Base-by-base conservation (phyloP, 2,888 invertebrate species). In the Orthonevra nobilis region DNA sequence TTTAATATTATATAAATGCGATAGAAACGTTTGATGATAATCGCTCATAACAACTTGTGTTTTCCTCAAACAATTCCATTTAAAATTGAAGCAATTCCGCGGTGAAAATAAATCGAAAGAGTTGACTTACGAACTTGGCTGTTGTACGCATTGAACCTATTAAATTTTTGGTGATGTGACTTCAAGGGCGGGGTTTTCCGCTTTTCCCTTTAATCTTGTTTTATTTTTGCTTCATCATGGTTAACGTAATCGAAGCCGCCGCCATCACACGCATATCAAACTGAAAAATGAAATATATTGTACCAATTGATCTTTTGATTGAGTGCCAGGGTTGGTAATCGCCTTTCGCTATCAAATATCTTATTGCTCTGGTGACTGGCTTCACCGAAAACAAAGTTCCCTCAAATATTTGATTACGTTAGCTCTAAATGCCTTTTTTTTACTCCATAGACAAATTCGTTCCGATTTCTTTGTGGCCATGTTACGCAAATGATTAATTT, bases 261-360 rank as follows among this genome's bases (percentile, higher is more conserved):
- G 30, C 60, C 52, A 46, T 72, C 64, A 54, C 20, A 72, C 60
- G 58, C 54, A 72, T 52, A 72, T 77, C 52, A 54, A 34, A 12
- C 32, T 36, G 30, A 26, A 28, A 64, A 64, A 42, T 19, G 40
- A 60, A 72, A 54, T 48, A 58, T 19, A 28, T 60, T 58, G 52
- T 64, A n/a, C 52, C 72, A 64, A 77, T 64, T 54, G 50, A 64
- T 77, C 52, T 64, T 64, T 1, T 54, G 44, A 72, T 72, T 58
- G 64, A 32, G 46, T 60, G 30, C 17, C 77, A 77, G 66, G 77
- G 72, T 60, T 40, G 42, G 15, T 17, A 26, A 19, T 40, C 28
- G 48, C 77, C 52, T 48, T 64, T 72, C 64, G 19, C 70, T 64
- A 42, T 28, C 19, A 28, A 40, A 17, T 44, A 7, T 26, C n/a